Evolutionary conservation across 2,797 vertebrate species (phyloP).

Genomic region (Bradypus variegatus): DNA sequence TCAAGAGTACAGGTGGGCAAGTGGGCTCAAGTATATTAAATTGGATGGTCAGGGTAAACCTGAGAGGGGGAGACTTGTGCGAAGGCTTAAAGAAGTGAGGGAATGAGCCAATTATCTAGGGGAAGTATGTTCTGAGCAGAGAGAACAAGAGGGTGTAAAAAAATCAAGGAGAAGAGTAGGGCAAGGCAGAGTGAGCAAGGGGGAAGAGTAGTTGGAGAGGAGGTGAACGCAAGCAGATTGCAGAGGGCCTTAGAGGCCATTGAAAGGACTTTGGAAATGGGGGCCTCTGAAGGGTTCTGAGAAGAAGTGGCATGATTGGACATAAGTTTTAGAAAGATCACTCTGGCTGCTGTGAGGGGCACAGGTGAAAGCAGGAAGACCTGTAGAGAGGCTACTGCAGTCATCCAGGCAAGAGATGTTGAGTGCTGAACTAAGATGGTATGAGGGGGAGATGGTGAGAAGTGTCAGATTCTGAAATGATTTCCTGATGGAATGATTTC

Average conservation of each 20-base stretch:
- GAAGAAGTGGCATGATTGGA: not conserved
- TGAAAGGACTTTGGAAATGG: not conserved
- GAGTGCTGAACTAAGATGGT: not conserved
- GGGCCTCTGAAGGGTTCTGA: not conserved
- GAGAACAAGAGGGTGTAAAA: not conserved
- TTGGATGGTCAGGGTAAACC: not conserved
- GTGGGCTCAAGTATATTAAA: not conserved
- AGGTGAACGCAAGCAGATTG: accelerated
- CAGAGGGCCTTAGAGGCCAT: too few species aligned
- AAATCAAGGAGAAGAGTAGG: not conserved
- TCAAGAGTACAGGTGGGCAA: not conserved
- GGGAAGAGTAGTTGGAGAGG: not conserved
- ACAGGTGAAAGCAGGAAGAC: not conserved
- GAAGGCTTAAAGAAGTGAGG: not conserved
- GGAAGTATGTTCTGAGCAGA: not conserved
- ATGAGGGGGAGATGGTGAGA: not conserved
- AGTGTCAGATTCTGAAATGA: not conserved
- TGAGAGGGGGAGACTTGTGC: not conserved
- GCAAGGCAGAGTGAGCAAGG: too few species aligned
- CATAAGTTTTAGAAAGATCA: not conserved
- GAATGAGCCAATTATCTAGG: not conserved
- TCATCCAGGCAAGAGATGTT: not conserved
- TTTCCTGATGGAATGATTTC: not conserved
- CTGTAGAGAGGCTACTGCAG: not conserved
- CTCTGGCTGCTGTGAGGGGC: not conserved